Percentiles rank a stretch among this genome's conserved stretches.
phyloP scores from a whole-genome alignment of 2,113 vertebrate genomes.

The Myiozetetes cayanensis region DNA sequence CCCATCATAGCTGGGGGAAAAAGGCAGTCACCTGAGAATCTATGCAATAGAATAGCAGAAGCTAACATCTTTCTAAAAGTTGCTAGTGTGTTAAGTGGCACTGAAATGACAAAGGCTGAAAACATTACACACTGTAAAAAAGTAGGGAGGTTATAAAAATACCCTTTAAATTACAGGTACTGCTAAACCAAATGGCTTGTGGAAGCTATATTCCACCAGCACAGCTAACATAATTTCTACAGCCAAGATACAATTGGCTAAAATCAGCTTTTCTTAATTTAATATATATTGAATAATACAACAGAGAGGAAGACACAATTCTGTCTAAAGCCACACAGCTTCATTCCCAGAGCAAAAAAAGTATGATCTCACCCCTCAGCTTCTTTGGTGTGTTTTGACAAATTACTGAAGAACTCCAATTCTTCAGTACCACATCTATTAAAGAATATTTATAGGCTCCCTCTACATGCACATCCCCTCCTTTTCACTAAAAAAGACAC shows the following conservation, averaged over 20 bases:
- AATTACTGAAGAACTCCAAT: background rate
- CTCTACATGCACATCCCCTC: background rate
- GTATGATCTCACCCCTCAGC: background rate
- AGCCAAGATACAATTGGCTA: background rate
- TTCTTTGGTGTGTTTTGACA: background rate
- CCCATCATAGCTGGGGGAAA: background rate
- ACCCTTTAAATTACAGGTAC: background rate
- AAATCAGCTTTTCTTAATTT: background rate
- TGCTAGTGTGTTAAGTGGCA: background rate
- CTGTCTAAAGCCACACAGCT: background rate
- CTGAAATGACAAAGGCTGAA: background rate
- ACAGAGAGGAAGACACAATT: background rate
- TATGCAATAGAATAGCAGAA: background rate
- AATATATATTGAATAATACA: background rate
- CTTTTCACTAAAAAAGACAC: background rate
- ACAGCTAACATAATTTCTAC: background rate
- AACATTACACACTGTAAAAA: background rate
- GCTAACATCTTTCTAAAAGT: background rate
- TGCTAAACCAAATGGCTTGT: background rate
- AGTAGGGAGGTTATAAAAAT: background rate
- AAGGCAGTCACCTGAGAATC: background rate
- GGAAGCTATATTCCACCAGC: background rate
- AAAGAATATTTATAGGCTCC: conserved; percentile 3
- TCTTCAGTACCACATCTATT: background rate
- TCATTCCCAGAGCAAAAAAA: background rate